phyloP scores from a whole-genome alignment of 2,797 vertebrate species.

The Cyprinella venusta region DNA sequence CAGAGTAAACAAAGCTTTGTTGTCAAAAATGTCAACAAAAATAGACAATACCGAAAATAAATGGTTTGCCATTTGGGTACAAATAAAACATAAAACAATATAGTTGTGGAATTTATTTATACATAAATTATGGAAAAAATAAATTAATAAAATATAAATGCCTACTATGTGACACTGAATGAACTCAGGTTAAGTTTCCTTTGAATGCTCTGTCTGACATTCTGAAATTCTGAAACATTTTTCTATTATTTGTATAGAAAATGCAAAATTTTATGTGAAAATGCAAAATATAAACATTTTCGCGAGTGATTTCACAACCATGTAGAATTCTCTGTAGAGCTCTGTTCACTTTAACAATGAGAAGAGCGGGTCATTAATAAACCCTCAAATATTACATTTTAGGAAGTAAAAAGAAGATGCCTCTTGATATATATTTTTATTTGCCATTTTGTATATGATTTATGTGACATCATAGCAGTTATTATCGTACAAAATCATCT shows the following conservation, averaged over 20 bases:
- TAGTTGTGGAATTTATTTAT: neutral
- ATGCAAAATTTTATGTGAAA: neutral
- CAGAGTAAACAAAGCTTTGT: neutral
- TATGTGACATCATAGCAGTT: neutral
- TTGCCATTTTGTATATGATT: neutral
- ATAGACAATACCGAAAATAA: neutral
- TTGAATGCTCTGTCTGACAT: neutral
- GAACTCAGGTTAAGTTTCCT: neutral
- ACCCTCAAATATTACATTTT: neutral
- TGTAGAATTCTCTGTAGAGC: neutral
- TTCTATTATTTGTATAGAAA: neutral
- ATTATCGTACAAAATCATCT: neutral
- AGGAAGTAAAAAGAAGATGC: neutral
- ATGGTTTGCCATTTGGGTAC: neutral
- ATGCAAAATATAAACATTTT: neutral
- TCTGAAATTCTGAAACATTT: neutral
- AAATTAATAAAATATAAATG: neutral
- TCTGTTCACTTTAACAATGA: neutral
- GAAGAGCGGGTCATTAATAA: neutral
- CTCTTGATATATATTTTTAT: neutral
- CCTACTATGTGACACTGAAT: neutral
- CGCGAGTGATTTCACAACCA: neutral
- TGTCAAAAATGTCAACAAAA: neutral
- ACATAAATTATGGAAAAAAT: neutral
- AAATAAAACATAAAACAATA: neutral